These are phyloP conservation scores for Tringa solitaria DNA, from an alignment of 2,113 vertebrate species.

Conservation along the genomic window DNA sequence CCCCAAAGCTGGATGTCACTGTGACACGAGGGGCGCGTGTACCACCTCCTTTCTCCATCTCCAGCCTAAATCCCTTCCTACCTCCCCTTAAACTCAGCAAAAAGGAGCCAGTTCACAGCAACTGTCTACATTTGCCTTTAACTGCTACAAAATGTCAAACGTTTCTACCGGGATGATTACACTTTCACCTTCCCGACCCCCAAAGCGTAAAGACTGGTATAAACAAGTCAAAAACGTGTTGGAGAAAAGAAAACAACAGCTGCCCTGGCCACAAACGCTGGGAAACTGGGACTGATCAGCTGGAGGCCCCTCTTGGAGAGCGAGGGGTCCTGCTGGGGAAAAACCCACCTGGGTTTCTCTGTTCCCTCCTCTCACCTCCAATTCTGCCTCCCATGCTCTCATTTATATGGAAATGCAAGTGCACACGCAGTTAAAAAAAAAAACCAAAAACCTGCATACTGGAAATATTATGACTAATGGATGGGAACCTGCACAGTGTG, in stretches of 20 bases:
- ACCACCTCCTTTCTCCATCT: background rate
- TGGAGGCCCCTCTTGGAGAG: background rate
- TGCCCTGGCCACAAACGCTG: background rate
- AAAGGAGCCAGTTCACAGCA: background rate
- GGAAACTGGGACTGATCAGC: background rate
- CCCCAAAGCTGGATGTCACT: background rate
- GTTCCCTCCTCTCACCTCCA: fast-evolving
- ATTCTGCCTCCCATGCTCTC: background rate
- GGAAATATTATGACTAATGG: background rate
- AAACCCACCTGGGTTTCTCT: background rate
- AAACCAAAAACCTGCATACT: background rate
- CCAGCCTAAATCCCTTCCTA: background rate
- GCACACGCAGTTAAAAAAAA: fast-evolving
- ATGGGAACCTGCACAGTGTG: background rate
- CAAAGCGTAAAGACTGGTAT: background rate
- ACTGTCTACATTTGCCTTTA: background rate
- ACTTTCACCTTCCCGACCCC: background rate
- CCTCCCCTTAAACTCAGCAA: background rate
- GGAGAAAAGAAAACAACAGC: background rate
- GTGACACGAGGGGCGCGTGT: background rate
- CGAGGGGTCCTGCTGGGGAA: background rate
- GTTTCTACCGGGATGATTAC: background rate
- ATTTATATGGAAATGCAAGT: fast-evolving
- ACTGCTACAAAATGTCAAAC: background rate
- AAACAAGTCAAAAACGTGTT: background rate